phyloP scores from a whole-genome alignment of 2,797 vertebrate genomes.

The Anguilla marmorata region DNA sequence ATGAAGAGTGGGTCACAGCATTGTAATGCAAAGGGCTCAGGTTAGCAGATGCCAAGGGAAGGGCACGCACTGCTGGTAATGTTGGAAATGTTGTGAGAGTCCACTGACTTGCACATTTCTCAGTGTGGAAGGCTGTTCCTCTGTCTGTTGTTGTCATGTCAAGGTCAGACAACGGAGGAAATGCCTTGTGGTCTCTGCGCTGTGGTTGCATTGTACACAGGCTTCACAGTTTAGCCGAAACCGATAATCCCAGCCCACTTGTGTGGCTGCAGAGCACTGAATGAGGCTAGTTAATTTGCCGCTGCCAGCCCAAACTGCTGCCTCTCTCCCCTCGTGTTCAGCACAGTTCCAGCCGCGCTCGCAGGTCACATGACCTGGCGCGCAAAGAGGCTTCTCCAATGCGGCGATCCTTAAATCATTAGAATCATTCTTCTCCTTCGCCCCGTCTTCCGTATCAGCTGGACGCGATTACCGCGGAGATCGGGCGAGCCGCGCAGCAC shows the following conservation, averaged over 20 bases:
- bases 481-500: neutral
- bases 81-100: neutral
- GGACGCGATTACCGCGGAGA: neutral
- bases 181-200: neutral
- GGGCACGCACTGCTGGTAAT: neutral
- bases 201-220: neutral
- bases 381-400: neutral
- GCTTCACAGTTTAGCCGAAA: neutral
- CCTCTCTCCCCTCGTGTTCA: neutral
- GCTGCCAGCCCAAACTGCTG: neutral
- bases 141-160: neutral
- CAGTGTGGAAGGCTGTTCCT: neutral
- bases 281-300: neutral
- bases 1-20: neutral
- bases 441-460: neutral
- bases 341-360: neutral
- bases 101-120: neutral
- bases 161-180: neutral
- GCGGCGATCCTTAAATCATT: neutral
- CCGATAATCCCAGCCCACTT: neutral
- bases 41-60: neutral
- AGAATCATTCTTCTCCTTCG: neutral
- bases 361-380: neutral
- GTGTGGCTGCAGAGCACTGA: neutral
- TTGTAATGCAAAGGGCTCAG: neutral